A percentile compares a stretch with the other conserved stretches of the same genome.
phyloP scores from a whole-genome alignment of 2,888 invertebrate species.

The Marronus borbonicus region DNA sequence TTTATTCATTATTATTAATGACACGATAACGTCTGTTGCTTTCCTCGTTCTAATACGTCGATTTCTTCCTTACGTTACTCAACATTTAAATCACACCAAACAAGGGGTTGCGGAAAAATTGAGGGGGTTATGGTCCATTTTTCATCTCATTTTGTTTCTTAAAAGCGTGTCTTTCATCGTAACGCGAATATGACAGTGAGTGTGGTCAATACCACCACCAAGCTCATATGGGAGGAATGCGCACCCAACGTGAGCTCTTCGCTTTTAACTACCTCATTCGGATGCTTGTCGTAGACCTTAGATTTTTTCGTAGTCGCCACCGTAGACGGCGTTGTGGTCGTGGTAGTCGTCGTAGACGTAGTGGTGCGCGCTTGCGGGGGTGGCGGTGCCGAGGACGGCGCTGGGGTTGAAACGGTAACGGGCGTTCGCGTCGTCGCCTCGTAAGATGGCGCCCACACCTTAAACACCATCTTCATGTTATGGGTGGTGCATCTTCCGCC shows the following conservation, averaged over 20 bases:
- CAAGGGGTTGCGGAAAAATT: neutral
- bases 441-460: constrained; percentile 84
- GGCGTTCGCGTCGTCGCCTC: constrained; percentile 64
- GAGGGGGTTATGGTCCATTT: constrained; percentile 11
- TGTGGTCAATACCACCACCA: constrained; percentile 61
- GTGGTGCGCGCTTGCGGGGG: constrained; percentile 67
- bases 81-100: constrained; percentile 33
- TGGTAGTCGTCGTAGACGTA: constrained; percentile 64
- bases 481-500: constrained; percentile 93
- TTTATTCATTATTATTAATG: constrained; percentile 30
- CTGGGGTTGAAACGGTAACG: constrained; percentile 58
- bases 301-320: constrained; percentile 77
- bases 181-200: constrained; percentile 62
- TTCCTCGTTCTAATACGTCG: neutral
- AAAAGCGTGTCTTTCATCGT: constrained; percentile 62
- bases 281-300: constrained; percentile 83
- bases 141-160: too few relatives aligned
- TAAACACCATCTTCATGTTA: constrained; percentile 96
- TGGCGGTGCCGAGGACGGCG: constrained; percentile 69
- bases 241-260: constrained; percentile 87
- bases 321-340: constrained; percentile 67
- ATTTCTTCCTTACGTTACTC: neutral
- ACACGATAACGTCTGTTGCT: constrained; percentile 25
- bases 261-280: constrained; percentile 94
- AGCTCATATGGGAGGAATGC: constrained; percentile 53